Base-by-base conservation (phyloP, 2,888 invertebrate genomes). In the Tenthredo mesomela region DNA sequence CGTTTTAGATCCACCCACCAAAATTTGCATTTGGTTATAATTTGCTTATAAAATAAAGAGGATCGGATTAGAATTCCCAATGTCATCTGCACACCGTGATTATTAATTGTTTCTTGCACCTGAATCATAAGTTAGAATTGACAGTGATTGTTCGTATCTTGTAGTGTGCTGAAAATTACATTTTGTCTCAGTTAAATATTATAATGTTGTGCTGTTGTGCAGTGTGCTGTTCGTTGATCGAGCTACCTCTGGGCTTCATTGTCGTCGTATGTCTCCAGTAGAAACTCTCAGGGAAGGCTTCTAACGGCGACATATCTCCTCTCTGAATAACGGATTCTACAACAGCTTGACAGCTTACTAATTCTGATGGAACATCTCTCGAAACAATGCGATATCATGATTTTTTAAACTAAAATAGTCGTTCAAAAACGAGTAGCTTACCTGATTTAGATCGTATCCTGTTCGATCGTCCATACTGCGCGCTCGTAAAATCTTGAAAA, bases 251-350 rank as follows among this genome's bases (percentile, higher is more conserved):
- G 86, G 87, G 71, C 84, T 82, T 88, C 84, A 88, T 71, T 84
- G 87, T 88, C 87, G 86, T 85, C 85, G 37, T 58, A 2, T 85
- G 85, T 84, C 88, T 88, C 88, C 90, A 88, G 86, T 88, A 87
- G 88, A 87, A 88, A 86, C 86, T 88, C 50, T 90, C 88, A 83
- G 88, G 87, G 58, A 86, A 87, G 87, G 89, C 87, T 86, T 90
- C 91, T 85, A 86, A 86, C 80, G 90, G 88, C 86, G 89, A 89
- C 86, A 90, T 89, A 88, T 91, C 90, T 85, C 91, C 91, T 86
- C 90, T 88, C 82, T 88, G 91, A 84, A 89, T 82, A 85, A 88
- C 82, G 82, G 89, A 86, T 86, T 90, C 88, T 88, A 86, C 82
- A 88, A 86, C 84, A 88, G 85, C 77, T 86, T 77, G 58, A 73